Evolutionary conservation across 2,797 vertebrate species (phyloP).

Genomic region (Melanotaenia boesemani): DNA sequence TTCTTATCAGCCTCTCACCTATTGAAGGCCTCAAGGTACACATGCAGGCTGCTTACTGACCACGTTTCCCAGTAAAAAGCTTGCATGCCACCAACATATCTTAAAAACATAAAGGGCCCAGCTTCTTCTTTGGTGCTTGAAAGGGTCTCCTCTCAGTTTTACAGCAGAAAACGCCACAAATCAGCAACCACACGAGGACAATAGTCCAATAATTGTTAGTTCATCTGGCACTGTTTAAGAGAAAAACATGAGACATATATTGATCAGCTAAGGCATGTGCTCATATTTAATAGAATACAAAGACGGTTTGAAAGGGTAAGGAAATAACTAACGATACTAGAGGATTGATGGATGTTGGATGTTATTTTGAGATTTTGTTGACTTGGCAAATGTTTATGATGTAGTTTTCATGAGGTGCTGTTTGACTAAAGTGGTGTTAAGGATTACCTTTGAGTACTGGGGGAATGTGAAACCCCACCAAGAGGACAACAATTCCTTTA

Average conservation of each 20-base stretch:
- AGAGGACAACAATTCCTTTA: no score
- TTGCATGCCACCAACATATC: not conserved
- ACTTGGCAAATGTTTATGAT: no score
- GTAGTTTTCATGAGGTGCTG: no score
- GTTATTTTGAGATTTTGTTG: no score
- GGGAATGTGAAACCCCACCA: no score
- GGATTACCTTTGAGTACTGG: no score
- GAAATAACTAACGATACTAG: no score
- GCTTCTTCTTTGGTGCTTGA: not conserved
- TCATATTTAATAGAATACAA: no score
- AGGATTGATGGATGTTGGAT: no score
- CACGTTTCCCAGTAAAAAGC: not conserved
- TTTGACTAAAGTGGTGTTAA: no score
- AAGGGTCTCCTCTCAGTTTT: not conserved
- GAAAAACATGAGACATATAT: not conserved
- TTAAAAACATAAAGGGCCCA: not conserved
- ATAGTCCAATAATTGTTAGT: not conserved
- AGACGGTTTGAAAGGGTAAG: no score
- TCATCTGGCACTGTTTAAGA: not conserved
- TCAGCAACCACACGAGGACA: not conserved
- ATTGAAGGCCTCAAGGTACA: constrained; percentile 89
- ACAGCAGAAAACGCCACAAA: not conserved
- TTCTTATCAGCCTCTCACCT: constrained; percentile 86
- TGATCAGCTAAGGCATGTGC: not conserved
- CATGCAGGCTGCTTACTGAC: constrained; percentile 1